Evolutionary conservation across 2,113 vertebrate species (phyloP).

Genomic region (Urocitellus parryii): DNA sequence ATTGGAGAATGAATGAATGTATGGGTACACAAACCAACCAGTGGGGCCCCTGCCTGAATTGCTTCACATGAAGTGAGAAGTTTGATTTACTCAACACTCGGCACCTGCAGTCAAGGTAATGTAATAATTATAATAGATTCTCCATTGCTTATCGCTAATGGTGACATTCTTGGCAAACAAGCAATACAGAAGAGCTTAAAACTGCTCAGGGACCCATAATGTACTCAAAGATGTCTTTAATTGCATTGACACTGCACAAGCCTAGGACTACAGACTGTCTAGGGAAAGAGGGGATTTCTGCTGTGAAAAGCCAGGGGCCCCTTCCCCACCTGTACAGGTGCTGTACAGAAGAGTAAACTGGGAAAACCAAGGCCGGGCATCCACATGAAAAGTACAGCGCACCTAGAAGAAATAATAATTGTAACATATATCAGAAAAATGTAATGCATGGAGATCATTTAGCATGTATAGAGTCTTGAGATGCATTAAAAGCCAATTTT

Average conservation of each 20-base stretch:
- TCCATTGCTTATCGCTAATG: background rate
- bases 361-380: background rate
- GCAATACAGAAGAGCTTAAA: background rate
- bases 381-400: slow-evolving; percentile 45
- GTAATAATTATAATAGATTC: background rate
- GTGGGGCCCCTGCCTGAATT: background rate
- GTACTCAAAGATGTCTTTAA: slow-evolving; percentile 63
- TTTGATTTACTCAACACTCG: background rate
- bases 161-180: background rate
- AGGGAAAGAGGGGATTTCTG: background rate
- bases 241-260: background rate
- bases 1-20: background rate
- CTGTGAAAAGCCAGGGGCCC: accelerated
- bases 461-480: background rate
- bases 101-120: background rate
- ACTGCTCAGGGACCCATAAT: background rate
- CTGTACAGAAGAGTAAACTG: slow-evolving; percentile 20
- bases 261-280: background rate
- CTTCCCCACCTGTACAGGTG: background rate
- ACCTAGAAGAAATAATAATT: slow-evolving; percentile 48
- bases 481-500: background rate
- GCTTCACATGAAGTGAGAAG: no score
- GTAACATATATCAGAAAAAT: background rate
- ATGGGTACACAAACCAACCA: background rate
- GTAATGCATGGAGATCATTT: background rate